Evolutionary conservation across 2,113 vertebrate genomes (phyloP).

Genomic region (Zeus faber): DNA sequence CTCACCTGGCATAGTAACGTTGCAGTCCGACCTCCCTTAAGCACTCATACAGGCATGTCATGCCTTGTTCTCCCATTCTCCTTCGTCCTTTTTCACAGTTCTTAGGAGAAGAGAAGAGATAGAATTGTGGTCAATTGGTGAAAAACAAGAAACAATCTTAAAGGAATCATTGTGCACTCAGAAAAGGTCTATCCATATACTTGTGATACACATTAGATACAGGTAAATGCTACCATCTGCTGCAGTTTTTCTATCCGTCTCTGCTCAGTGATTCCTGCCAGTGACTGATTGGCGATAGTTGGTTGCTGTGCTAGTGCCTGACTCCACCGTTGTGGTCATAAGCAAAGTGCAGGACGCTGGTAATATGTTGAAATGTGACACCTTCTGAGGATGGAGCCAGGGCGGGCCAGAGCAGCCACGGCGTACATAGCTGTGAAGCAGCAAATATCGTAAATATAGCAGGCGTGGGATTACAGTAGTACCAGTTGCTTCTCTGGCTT

Average conservation of each 20-base stretch:
- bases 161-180: neutral
- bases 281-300: neutral
- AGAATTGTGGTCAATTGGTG: neutral
- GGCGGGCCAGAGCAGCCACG: conserved; percentile 23
- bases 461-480: conserved; percentile 24
- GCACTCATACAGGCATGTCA: conserved; percentile 84
- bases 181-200: neutral
- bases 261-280: neutral
- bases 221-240: neutral
- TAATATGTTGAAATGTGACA: conserved; percentile 51
- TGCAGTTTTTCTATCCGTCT: neutral
- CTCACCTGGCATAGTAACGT: conserved; percentile 80
- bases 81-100: conserved; percentile 2
- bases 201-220: too few species aligned
- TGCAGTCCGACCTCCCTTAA: conserved; percentile 83
- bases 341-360: conserved; percentile 15
- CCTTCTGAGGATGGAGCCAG: conserved; percentile 24
- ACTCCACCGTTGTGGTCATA: too few species aligned
- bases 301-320: neutral
- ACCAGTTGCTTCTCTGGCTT: conserved; percentile 32
- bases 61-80: conserved; percentile 39
- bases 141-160: neutral
- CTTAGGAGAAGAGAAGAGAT: conserved; percentile 8
- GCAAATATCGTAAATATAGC: conserved; percentile 64
- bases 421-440: conserved; percentile 41